Conservation (phyloP, 2,888 invertebrate genomes). For the Melanostoma mellinum region DNA sequence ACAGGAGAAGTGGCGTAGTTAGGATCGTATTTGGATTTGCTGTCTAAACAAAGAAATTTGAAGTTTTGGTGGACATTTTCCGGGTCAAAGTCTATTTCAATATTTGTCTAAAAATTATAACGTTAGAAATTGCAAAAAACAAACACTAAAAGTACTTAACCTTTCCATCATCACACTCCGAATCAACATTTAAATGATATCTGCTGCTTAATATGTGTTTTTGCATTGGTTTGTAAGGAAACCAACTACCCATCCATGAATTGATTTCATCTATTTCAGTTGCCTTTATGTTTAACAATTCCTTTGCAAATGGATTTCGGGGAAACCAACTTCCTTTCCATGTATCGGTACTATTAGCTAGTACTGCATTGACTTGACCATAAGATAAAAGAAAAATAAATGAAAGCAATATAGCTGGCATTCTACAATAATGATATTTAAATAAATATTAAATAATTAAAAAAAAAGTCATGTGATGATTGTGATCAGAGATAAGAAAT, state of each 20-base stretch:
- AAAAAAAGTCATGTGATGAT: no score
- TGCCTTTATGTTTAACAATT: constrained; percentile 20
- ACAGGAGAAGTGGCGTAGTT: constrained; percentile 82
- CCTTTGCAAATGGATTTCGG: constrained; percentile 74
- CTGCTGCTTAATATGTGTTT: constrained; percentile 12
- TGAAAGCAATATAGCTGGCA: background rate
- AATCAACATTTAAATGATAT: background rate
- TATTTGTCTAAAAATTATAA: constrained; percentile 72
- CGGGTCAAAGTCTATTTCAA: constrained; percentile 76
- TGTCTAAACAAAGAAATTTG: constrained; percentile 85
- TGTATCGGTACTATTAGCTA: constrained; percentile 66
- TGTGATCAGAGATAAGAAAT: no score
- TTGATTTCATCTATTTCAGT: constrained; percentile 30
- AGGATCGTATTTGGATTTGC: constrained; percentile 82
- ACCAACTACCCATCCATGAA: constrained; percentile 75
- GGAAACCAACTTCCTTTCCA: constrained; percentile 82
- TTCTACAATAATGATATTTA: no score
- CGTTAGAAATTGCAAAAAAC: background rate
- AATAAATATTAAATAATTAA: no score
- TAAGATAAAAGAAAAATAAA: background rate
- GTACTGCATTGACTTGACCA: background rate
- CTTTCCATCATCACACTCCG: constrained; percentile 86
- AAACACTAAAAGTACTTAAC: constrained; percentile 79
- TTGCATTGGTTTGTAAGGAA: constrained; percentile 73
- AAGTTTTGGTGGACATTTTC: constrained; percentile 75